Percentiles rank a stretch among this genome's conserved stretches.
These are phyloP conservation scores for Leptopilina clavipes DNA, from an alignment of 1,140 invertebrate genomes.

Conservation along the genomic window DNA sequence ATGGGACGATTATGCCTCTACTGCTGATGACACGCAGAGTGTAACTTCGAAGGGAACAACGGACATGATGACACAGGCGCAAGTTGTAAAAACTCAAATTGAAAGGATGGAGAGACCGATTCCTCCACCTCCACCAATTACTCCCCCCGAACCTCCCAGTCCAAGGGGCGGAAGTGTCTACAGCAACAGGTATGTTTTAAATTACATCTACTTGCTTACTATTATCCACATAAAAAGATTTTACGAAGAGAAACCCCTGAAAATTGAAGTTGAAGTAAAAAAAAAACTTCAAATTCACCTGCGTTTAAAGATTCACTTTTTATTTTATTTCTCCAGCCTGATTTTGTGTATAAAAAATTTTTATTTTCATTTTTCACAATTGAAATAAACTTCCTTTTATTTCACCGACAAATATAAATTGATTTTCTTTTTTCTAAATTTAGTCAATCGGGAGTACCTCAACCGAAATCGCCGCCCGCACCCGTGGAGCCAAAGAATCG, in stretches of 20 bases:
- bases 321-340: too few species aligned
- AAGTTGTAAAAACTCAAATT: slow-evolving; percentile 72
- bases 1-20: slow-evolving; percentile 76
- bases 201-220: slow-evolving; percentile 16
- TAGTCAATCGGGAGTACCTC: slow-evolving; percentile 71
- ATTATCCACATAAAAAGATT: too few species aligned
- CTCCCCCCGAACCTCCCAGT: slow-evolving; percentile 79
- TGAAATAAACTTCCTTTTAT: too few species aligned
- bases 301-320: too few species aligned
- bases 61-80: slow-evolving; percentile 75
- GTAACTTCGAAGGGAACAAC: slow-evolving; percentile 73
- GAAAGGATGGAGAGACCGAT: slow-evolving; percentile 77
- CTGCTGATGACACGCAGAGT: slow-evolving; percentile 72
- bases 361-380: too few species aligned
- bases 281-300: too few species aligned
- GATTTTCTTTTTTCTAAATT: background rate
- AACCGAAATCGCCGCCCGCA: slow-evolving; percentile 77
- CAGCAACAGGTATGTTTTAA: slow-evolving; percentile 69
- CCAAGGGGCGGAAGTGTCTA: slow-evolving; percentile 74
- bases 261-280: too few species aligned
- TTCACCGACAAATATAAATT: too few species aligned
- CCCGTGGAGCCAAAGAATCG: slow-evolving; percentile 83
- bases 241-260: too few species aligned
- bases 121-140: slow-evolving; percentile 83
- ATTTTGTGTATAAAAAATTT: too few species aligned